Percentiles rank a stretch among this genome's conserved stretches.
These are phyloP conservation scores for Phrynosoma blainvillii DNA, from an alignment of 2,113 vertebrate species.

Conservation along the genomic window DNA sequence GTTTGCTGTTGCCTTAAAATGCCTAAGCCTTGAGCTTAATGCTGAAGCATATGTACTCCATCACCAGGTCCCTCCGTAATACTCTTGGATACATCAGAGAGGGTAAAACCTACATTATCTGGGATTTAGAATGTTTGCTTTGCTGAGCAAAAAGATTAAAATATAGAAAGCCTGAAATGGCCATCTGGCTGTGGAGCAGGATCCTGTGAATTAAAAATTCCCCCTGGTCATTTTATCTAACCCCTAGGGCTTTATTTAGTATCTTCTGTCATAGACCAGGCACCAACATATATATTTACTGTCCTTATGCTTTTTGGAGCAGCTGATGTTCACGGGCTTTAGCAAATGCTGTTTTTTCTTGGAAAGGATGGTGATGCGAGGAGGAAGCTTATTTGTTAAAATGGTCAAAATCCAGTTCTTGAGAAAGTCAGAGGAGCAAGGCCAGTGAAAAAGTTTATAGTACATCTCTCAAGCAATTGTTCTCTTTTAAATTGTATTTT, in stretches of 20 bases:
- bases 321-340: not conserved
- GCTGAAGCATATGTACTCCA: conserved; percentile 81
- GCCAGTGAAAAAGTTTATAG: too few relatives aligned
- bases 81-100: conserved; percentile 76
- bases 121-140: conserved; percentile 84
- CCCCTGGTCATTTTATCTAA: conserved; percentile 38
- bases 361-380: too few relatives aligned
- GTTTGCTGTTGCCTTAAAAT: not conserved
- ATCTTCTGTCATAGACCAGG: not conserved
- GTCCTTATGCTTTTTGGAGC: too few relatives aligned
- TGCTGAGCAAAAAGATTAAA: conserved; percentile 81
- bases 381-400: not conserved
- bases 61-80: conserved; percentile 74
- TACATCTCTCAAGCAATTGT: too few relatives aligned
- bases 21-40: conserved; percentile 72
- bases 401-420: too few relatives aligned
- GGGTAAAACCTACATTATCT: conserved; percentile 86
- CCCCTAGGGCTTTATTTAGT: not conserved
- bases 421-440: too few relatives aligned
- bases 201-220: conserved; percentile 63
- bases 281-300: not conserved
- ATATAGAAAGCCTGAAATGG: conserved; percentile 79
- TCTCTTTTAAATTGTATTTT: too few relatives aligned
- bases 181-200: conserved; percentile 81
- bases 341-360: not conserved